Evolutionary conservation across 2,113 vertebrate genomes (phyloP).

Genomic region (Chamaea fasciata): DNA sequence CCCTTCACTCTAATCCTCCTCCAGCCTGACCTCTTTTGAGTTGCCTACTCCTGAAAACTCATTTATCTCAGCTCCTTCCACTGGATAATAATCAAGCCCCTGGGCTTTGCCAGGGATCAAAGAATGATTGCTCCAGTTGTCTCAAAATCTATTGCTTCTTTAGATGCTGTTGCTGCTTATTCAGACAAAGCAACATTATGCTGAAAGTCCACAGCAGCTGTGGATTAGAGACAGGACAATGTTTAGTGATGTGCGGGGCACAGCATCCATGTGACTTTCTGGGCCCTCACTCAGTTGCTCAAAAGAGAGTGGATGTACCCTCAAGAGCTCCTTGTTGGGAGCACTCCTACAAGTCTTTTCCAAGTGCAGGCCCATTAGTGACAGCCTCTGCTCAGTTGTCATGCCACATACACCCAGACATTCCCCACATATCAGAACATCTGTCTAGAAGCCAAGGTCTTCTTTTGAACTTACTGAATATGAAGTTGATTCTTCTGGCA

Average conservation of each 20-base stretch:
- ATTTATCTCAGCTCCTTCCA: conserved; percentile 11
- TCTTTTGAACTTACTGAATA: not conserved
- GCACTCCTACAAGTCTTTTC: not conserved
- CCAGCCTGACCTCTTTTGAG: not conserved
- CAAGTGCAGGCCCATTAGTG: not conserved
- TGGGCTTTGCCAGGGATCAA: conserved; percentile 29
- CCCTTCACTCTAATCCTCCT: not conserved
- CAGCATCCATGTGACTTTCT: not conserved
- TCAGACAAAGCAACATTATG: not conserved
- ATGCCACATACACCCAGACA: not conserved
- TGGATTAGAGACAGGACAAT: not conserved
- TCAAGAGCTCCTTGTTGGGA: not conserved
- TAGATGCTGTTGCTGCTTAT: not conserved
- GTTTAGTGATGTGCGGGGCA: not conserved
- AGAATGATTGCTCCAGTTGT: conserved; percentile 10
- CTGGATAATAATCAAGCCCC: conserved; percentile 1
- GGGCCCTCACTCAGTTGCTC: not conserved
- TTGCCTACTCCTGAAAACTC: not conserved
- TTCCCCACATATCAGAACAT: not conserved
- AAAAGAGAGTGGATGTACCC: not conserved
- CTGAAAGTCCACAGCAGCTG: not conserved
- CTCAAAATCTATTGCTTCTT: conserved; percentile 8
- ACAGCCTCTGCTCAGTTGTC: not conserved
- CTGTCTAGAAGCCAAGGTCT: not conserved
- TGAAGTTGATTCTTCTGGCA: not conserved